Evolutionary conservation across 2,888 invertebrate species (phyloP).

Genomic region (Drosophila antonietae): DNA sequence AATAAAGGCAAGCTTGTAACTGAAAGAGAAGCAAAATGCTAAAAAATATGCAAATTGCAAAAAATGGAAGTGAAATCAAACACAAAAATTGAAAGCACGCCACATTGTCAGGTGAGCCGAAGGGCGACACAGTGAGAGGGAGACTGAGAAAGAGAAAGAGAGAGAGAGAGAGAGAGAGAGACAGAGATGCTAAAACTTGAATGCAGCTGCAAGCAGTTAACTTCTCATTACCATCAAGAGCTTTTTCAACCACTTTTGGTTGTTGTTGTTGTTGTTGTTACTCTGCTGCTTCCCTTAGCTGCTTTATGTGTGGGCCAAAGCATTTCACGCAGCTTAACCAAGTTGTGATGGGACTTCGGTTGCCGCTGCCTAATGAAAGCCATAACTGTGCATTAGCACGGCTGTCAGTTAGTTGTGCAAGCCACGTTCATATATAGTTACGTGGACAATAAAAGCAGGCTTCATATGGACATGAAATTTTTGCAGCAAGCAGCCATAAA

Average conservation of each 20-base stretch:
- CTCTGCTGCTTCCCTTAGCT: not conserved
- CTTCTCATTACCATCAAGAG: slow-evolving; percentile 64
- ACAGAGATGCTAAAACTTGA: slow-evolving; percentile 1
- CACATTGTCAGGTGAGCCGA: slow-evolving; percentile 35
- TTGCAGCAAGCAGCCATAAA: slow-evolving; percentile 64
- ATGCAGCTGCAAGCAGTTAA: slow-evolving; percentile 59
- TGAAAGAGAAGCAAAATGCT: slow-evolving; percentile 17
- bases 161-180: not conserved
- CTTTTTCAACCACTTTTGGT: slow-evolving; percentile 2
- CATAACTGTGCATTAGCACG: slow-evolving; percentile 60
- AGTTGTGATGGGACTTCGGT: slow-evolving; percentile 18
- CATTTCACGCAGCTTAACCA: slow-evolving; percentile 64
- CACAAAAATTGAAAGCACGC: slow-evolving; percentile 38
- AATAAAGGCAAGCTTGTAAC: slow-evolving; percentile 48
- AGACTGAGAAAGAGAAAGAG: too few species aligned
- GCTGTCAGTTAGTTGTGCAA: slow-evolving; percentile 41
- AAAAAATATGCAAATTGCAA: slow-evolving; percentile 64
- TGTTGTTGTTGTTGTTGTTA: not conserved
- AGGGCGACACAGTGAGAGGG: not conserved
- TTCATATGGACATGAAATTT: slow-evolving; percentile 65
- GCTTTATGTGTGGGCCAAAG: slow-evolving; percentile 17
- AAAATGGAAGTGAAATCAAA: slow-evolving; percentile 33
- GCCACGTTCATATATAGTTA: slow-evolving; percentile 16
- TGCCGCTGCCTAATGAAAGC: slow-evolving; percentile 48
- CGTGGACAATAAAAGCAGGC: slow-evolving; percentile 58